Base-by-base conservation (phyloP, 1,140 invertebrate genomes). In the Brachionus paranguensis region DNA sequence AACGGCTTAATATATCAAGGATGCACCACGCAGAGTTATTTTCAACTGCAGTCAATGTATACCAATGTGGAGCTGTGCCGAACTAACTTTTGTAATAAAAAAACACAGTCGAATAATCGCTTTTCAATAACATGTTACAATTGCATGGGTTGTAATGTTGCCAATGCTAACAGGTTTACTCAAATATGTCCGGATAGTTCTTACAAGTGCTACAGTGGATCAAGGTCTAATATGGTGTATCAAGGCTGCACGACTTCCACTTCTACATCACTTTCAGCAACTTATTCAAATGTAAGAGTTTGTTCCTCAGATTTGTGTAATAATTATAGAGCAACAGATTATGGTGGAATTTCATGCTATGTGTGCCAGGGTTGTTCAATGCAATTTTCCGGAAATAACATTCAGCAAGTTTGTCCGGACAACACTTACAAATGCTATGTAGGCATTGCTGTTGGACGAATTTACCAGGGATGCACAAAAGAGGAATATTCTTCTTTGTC, bases 381-480 rank as follows among this genome's bases (percentile, higher is more conserved):
- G 12, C 8, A 50, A 50, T 76, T 27, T 47, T 47, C 72, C 1
- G 47, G 27, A 29, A 76, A 76, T 29, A 76, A 76, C 10, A 47
- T 50, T 50, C 72, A 47, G 27, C 72, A 76, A 76, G 10, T 24
- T 17, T 76, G 72, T 50, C 72, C 72, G 20, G 72, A 76, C 14
- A 76, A 47, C 12, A 7, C 43, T 5, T 76, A 76, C 20, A 76
- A 50, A 24, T 76, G 72, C 14, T 76, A 50, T 76, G 14, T 76
- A 12, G 72, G 72, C 43, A 76, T 47, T 27, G 72, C 72, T 12
- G 45, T 50, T 50, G 72, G 72, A 14, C n/a, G 17, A 27, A 47
- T 76, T 37, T 76, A 76, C 27, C 72, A 76, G 33, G 72, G 72
- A 24, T 76, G 72, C 27, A 76, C 72, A 45, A 76, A 50, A 76